These are phyloP conservation scores for Folsomia manolachei DNA, from an alignment of 2,888 invertebrate species.

Conservation along the genomic window DNA sequence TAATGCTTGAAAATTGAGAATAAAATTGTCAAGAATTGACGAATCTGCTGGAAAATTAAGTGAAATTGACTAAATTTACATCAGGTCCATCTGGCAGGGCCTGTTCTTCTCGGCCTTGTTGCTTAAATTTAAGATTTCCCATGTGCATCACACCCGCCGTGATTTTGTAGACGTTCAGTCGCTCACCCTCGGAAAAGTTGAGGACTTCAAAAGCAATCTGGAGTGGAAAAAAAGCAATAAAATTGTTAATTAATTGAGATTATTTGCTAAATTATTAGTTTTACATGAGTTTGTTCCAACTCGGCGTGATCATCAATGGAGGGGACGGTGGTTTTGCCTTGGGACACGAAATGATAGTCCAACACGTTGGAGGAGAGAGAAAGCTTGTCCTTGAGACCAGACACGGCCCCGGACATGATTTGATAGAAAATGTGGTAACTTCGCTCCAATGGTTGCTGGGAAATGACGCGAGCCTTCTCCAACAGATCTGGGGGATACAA, in stretches of 20 bases:
- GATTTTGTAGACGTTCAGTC: conserved; percentile 40
- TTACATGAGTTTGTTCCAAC: conserved; percentile 76
- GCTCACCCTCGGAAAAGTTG: conserved; percentile 33
- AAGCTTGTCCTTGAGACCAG: conserved; percentile 80
- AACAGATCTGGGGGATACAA: conserved; percentile 95
- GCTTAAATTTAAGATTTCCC: conserved; percentile 65
- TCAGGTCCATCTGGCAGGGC: conserved; percentile 28
- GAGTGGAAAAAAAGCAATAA: neutral
- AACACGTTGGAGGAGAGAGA: conserved; percentile 72
- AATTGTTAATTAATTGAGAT: neutral
- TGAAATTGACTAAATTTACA: no score
- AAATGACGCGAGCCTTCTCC: conserved; percentile 99
- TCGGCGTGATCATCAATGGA: conserved; percentile 89
- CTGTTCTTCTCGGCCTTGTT: conserved; percentile 99
- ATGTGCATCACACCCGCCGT: conserved; percentile 44
- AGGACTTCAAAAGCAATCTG: conserved; percentile 47
- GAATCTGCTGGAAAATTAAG: no score
- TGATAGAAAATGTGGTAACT: conserved; percentile 99
- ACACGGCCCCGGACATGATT: conserved; percentile 90
- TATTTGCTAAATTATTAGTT: conserved; percentile 37
- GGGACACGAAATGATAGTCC: conserved; percentile 85
- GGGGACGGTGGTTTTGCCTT: conserved; percentile 89
- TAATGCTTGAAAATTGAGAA: no score
- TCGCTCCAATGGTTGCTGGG: conserved; percentile 95
- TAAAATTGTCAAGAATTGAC: no score